Conservation (phyloP, 1,140 invertebrate genomes). For the Heliothis virescens region DNA sequence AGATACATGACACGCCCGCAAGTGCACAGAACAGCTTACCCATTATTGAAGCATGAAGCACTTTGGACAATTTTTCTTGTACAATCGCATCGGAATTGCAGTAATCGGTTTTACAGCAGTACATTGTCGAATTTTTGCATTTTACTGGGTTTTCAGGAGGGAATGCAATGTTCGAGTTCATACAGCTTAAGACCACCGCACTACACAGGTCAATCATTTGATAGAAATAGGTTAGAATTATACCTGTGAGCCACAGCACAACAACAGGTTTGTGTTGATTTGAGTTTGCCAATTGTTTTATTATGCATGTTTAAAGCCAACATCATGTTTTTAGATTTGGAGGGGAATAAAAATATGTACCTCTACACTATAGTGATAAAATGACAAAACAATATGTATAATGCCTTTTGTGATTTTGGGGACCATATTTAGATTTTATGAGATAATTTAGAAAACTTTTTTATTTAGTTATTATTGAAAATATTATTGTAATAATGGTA, state of each 20-base stretch:
- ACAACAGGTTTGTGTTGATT: constrained; percentile 69
- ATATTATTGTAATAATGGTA: constrained; percentile 50
- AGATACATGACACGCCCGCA: constrained; percentile 76
- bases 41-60: constrained; percentile 67
- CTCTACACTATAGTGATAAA: constrained; percentile 50
- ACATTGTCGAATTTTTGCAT: constrained; percentile 74
- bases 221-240: constrained; percentile 74
- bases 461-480: neutral
- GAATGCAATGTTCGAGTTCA: constrained; percentile 72
- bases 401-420: too few species aligned
- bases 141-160: constrained; percentile 75
- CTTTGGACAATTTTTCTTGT: constrained; percentile 69
- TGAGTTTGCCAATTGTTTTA: constrained; percentile 68
- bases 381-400: neutral
- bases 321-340: constrained; percentile 13
- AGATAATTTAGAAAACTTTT: constrained; percentile 22
- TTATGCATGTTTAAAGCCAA: constrained; percentile 35
- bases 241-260: constrained; percentile 57
- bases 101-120: constrained; percentile 81
- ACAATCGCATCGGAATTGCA: constrained; percentile 79
- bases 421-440: neutral
- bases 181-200: constrained; percentile 78
- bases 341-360: constrained; percentile 69
- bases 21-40: constrained; percentile 79
- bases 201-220: constrained; percentile 77